Percentiles rank a stretch among this genome's conserved stretches.
These are phyloP conservation scores for Apodemia hepburni DNA, from an alignment of 2,888 invertebrate genomes.

Conservation along the genomic window DNA sequence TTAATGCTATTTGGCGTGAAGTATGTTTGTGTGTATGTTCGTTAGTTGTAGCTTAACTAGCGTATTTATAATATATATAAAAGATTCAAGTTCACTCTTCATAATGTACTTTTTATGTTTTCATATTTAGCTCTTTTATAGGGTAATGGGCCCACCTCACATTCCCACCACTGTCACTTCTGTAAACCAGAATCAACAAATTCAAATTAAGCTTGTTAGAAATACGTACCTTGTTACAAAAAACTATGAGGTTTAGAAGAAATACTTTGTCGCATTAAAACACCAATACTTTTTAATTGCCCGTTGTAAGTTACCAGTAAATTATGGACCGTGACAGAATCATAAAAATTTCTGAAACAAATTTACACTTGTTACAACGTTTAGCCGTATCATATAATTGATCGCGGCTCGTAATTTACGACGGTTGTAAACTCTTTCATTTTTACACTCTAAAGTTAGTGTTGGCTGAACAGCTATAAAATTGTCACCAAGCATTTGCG, in stretches of 20 bases:
- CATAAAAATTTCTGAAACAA: constrained; percentile 15
- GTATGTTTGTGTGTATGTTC: no score
- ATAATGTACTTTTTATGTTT: no score
- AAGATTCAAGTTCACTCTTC: no score
- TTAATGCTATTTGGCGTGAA: no score
- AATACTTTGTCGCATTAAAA: background rate
- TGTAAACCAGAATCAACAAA: no score
- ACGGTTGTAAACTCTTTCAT: constrained; percentile 31
- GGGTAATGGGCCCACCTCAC: no score
- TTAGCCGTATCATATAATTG: constrained; percentile 33
- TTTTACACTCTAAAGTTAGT: constrained; percentile 32
- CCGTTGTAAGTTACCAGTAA: constrained; percentile 2
- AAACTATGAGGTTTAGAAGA: background rate
- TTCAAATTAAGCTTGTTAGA: no score
- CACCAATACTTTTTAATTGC: constrained; percentile 4
- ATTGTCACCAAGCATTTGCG: constrained; percentile 34
- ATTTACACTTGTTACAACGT: constrained; percentile 23
- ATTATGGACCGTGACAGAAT: constrained; percentile 11
- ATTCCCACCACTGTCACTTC: no score
- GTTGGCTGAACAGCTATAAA: constrained; percentile 28
- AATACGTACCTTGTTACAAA: background rate
- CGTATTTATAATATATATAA: no score
- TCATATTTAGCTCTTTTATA: no score
- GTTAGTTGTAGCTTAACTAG: no score
- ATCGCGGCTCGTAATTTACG: constrained; percentile 29